Evolutionary conservation across 2,888 invertebrate genomes (phyloP), one percentile per base, ranked within the genome.

Genomic region (Hirtodrosophila alboralis): DNA sequence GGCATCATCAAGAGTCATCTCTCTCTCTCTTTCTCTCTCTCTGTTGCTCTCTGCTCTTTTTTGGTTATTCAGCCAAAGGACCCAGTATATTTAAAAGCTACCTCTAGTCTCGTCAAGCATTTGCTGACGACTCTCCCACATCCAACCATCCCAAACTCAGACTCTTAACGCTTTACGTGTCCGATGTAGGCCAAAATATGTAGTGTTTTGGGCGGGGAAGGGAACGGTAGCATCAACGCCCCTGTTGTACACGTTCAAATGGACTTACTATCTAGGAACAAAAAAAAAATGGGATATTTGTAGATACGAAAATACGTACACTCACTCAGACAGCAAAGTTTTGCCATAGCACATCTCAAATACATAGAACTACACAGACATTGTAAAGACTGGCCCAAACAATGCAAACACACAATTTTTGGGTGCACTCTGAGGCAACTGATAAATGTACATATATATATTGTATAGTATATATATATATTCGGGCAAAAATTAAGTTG

Each of bases 261-360:
- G 47, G 27, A 53, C 53, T 63, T 60, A n/a, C n/a, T n/a, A 71
- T 66, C 53, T 58, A 60, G 58, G 49, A 64, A n/a, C n/a, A n/a
- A n/a, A n/a, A n/a, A n/a, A n/a, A 68, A 68, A 69, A 37, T 60
- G 70, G 70, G 57, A 70, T 63, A 69, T 73, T 68, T 69, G 31
- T 70, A 58, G 57, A 57, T 70, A 66, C 63, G 48, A 44, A 45
- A 30, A 23, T 18, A 18, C 18, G 4, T 3, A 18, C 18, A 18
- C 18, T n/a, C n/a, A n/a, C n/a, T n/a, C 18, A 18, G 12, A 66
- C 26, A 47, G 43, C 28, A 66, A 66, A 53, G 38, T 49, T 51
- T 52, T 21, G 38, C 51, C 34, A 31, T 36, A 18, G 18, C 5
- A 18, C 59, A 54, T 37, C 40, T 23, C 13, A 60, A 48, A 58